phyloP scores from a whole-genome alignment of 1,140 invertebrate genomes.

The Atta cephalotes region DNA sequence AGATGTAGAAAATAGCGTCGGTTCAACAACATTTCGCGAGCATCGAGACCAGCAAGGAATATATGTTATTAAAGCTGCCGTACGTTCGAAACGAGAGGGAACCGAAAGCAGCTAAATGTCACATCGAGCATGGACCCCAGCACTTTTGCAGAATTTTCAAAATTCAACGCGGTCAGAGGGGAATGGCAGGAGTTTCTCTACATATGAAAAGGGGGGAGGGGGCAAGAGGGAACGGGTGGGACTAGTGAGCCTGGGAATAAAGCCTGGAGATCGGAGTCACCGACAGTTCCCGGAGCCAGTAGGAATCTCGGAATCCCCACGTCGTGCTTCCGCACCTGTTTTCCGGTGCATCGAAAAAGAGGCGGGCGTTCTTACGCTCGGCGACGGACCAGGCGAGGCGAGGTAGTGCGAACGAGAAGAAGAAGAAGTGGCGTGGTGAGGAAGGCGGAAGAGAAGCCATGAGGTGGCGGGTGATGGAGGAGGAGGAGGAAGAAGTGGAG shows the following conservation, averaged over 20 bases:
- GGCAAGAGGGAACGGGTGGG: conserved; percentile 47
- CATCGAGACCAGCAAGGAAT: conserved; percentile 34
- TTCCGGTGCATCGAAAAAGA: conserved; percentile 78
- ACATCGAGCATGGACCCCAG: conserved; percentile 61
- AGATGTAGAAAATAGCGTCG: conserved; percentile 41
- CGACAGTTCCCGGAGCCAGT: conserved; percentile 72
- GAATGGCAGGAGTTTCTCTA: background rate
- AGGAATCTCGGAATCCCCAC: conserved; percentile 76
- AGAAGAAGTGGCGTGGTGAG: conserved; percentile 70
- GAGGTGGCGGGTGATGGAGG: conserved; percentile 69
- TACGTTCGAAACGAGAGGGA: conserved; percentile 34
- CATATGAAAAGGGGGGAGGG: conserved; percentile 24
- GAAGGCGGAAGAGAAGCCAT: conserved; percentile 74
- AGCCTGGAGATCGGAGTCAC: conserved; percentile 67
- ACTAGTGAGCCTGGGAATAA: conserved; percentile 73
- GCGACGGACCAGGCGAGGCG: conserved; percentile 66
- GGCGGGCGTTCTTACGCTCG: conserved; percentile 77
- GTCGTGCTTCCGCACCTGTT: conserved; percentile 73
- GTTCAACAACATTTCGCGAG: conserved; percentile 53
- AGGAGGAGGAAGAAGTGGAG: conserved; percentile 71
- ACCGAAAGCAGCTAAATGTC: conserved; percentile 52
- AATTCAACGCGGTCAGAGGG: conserved; percentile 55
- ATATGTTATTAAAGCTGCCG: conserved; percentile 58
- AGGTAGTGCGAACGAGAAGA: conserved; percentile 71
- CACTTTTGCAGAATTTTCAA: conserved; percentile 70